These are phyloP conservation scores for Loxodonta africana DNA, from an alignment of 2,113 vertebrate genomes.

Conservation along the genomic window DNA sequence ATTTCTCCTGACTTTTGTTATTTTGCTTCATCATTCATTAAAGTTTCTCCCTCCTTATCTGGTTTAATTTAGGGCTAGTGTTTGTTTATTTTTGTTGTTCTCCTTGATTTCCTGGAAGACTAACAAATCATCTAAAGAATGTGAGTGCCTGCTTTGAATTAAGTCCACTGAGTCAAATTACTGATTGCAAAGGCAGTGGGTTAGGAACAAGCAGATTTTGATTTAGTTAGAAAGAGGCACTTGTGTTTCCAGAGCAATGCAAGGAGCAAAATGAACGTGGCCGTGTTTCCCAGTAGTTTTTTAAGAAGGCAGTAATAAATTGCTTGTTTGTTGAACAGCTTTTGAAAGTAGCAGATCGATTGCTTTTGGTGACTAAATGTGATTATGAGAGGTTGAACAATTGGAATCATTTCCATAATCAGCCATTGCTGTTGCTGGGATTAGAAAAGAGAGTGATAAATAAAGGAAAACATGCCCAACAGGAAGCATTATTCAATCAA, in stretches of 20 bases:
- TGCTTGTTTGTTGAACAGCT: slow-evolving; percentile 67
- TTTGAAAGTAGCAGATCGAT: slow-evolving; percentile 69
- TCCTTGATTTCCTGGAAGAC: slow-evolving; percentile 81
- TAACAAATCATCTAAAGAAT: slow-evolving; percentile 62
- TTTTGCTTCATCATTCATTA: slow-evolving; percentile 42
- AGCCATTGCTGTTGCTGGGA: slow-evolving; percentile 72
- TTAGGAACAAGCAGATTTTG: slow-evolving; percentile 68
- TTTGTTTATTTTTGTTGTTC: slow-evolving; percentile 76
- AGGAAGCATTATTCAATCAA: slow-evolving; percentile 78
- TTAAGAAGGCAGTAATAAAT: slow-evolving; percentile 63
- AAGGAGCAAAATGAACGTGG: slow-evolving; percentile 23
- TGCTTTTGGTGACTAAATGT: slow-evolving; percentile 70
- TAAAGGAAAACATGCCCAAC: slow-evolving; percentile 70
- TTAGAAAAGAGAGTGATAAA: slow-evolving; percentile 73
- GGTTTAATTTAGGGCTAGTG: slow-evolving; percentile 64
- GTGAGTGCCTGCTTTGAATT: slow-evolving; percentile 67
- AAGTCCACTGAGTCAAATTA: slow-evolving; percentile 81
- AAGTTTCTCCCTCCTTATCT: background rate
- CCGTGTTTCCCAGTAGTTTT: slow-evolving; percentile 9
- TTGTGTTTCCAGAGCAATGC: slow-evolving; percentile 31
- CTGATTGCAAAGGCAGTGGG: slow-evolving; percentile 76
- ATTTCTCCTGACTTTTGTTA: slow-evolving; percentile 22
- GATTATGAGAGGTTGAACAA: slow-evolving; percentile 70
- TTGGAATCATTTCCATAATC: slow-evolving; percentile 75
- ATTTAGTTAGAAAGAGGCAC: slow-evolving; percentile 62